Evolutionary conservation across 1,140 invertebrate species (phyloP).

Genomic region (Oryzaephilus surinamensis): DNA sequence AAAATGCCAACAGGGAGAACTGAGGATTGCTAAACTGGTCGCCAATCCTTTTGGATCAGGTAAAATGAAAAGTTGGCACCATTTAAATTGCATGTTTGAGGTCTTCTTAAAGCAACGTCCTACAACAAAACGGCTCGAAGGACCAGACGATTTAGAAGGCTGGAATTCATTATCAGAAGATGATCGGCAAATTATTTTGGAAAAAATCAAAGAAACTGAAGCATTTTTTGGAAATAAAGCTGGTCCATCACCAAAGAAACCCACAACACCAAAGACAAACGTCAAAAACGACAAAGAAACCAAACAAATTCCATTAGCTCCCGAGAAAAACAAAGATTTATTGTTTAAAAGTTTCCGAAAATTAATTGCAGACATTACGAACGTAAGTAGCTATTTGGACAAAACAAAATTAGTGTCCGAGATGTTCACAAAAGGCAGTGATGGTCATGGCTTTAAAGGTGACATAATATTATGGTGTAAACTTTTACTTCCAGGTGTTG

Average conservation of each 20-base stretch:
- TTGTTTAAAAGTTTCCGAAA: conserved; percentile 67
- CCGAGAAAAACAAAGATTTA: conserved; percentile 58
- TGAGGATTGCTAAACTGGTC: conserved; percentile 64
- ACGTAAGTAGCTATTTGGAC: conserved; percentile 64
- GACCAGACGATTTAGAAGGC: conserved; percentile 66
- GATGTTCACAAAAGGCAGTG: conserved; percentile 56
- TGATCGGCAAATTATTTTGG: conserved; percentile 54
- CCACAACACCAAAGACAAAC: neutral
- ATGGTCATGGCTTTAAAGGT: conserved; percentile 59
- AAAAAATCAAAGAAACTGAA: conserved; percentile 42
- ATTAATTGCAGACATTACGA: conserved; percentile 66
- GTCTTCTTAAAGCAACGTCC: conserved; percentile 65
- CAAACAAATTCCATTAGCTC: neutral
- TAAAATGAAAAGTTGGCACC: conserved; percentile 80
- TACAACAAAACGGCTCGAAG: conserved; percentile 71
- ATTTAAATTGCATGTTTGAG: conserved; percentile 70
- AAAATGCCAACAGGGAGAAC: conserved; percentile 58
- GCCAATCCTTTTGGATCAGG: conserved; percentile 72
- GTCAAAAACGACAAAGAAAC: neutral
- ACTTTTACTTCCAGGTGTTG: conserved; percentile 69
- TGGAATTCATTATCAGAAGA: conserved; percentile 57
- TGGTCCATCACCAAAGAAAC: conserved; percentile 28
- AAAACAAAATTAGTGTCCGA: conserved; percentile 68
- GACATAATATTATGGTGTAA: conserved; percentile 75
- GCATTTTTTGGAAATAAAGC: conserved; percentile 40